Percentiles rank a stretch among this genome's conserved stretches.
Evolutionary conservation across 2,113 vertebrate species (phyloP).

Genomic region (Nycticorax nycticorax): DNA sequence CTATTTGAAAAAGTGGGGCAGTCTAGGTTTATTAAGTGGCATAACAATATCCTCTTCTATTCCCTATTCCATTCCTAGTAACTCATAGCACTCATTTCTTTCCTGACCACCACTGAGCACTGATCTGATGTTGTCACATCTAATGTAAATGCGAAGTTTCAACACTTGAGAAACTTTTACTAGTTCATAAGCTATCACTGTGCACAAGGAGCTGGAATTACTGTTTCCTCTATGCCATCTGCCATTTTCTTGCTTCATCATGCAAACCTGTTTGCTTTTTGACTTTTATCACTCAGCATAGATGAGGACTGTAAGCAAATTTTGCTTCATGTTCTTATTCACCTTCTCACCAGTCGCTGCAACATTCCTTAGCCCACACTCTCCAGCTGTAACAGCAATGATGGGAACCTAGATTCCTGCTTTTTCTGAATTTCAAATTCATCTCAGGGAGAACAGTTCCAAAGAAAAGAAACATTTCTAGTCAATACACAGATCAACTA

Average conservation of each 20-base stretch:
- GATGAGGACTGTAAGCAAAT: not conserved
- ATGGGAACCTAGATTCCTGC: not conserved
- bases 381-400: not conserved
- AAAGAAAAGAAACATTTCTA: not conserved
- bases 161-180: not conserved
- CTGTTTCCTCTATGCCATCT: not conserved
- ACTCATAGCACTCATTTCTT: not conserved
- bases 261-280: not conserved
- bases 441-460: not conserved
- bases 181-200: not conserved
- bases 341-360: not conserved
- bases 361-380: not conserved
- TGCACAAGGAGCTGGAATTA: not conserved
- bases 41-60: not conserved
- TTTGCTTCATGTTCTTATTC: not conserved
- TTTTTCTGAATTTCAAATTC: not conserved
- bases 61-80: not conserved
- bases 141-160: not conserved
- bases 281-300: not conserved
- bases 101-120: not conserved
- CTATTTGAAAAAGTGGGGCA: not conserved
- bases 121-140: not conserved
- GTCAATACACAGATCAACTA: not conserved
- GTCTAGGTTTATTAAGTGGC: not conserved
- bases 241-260: not conserved